Evolutionary conservation across 2,888 invertebrate species (phyloP).

Genomic region (Drosophila koepferae): DNA sequence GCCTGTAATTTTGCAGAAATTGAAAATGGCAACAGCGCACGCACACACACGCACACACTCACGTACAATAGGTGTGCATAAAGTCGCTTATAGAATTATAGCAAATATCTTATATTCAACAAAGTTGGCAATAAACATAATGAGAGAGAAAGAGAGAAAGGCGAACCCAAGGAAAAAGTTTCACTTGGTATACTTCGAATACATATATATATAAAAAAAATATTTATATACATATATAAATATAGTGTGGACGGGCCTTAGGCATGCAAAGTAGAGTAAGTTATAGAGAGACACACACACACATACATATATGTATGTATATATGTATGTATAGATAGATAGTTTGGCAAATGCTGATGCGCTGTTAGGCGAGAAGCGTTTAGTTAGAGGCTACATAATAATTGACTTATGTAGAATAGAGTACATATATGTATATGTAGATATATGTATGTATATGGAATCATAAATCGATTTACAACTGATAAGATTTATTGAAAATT

Average conservation of each 20-base stretch:
- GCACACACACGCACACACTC: not conserved
- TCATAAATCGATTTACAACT: not conserved
- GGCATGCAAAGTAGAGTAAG: conserved; percentile 59
- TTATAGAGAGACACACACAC: conserved; percentile 15
- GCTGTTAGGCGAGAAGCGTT: conserved; percentile 66
- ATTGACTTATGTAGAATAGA: conserved; percentile 19
- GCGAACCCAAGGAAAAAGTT: conserved; percentile 45
- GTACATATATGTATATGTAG: not conserved
- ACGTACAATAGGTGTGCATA: conserved; percentile 15
- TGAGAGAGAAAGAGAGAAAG: conserved; percentile 30
- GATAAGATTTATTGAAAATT: conserved; percentile 40
- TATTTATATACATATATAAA: not conserved
- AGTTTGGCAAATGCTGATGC: conserved; percentile 13
- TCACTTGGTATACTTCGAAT: conserved; percentile 11
- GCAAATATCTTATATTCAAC: conserved; percentile 64
- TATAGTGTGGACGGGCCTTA: conserved; percentile 22
- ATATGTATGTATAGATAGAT: not conserved
- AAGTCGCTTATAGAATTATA: conserved; percentile 55
- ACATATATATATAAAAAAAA: not conserved
- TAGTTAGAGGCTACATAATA: conserved; percentile 28
- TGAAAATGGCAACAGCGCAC: conserved; percentile 71
- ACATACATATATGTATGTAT: conserved; percentile 19
- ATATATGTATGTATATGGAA: not conserved
- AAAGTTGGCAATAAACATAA: conserved; percentile 36
- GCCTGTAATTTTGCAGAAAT: conserved; percentile 78